Evolutionary conservation across 2,797 vertebrate genomes (phyloP), one percentile per base, ranked within the genome.

Genomic region (Oreonectes daqikongensis): DNA sequence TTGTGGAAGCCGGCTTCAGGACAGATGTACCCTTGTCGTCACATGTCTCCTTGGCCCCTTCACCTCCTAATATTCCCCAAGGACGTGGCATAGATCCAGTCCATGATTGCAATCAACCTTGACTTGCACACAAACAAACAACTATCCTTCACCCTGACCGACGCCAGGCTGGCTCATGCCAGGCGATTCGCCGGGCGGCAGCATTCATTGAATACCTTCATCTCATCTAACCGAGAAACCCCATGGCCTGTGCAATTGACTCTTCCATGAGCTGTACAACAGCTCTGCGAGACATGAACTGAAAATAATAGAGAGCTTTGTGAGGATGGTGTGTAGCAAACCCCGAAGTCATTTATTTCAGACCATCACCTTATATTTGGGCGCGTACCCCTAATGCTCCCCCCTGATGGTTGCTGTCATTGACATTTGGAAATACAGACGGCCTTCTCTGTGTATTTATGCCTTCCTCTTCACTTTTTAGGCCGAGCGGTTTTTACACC

Each of bases 361-460:
- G 70, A 60, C 32, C 64, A 65, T 75, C 53, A 50, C 28, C 79
- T 78, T 73, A 80, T 78, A 79, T 42, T 40, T 67, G 68, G 57
- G 72, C 67, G 64, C 63, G 57, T 76, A 60, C 72, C 35, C 72
- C 67, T 77, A 80, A 73, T n/a, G 38, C 40, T 64, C 42, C 70
- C 75, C 66, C 66, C 75, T 63, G 78, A 81, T 57, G 59, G 69
- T 59, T 73, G 78, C 53, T 20, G 75, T 72, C 78, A 81, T 53
- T 82, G 72, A 81, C 72, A 78, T 82, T 84, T 79, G 70, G 61
- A 84, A 75, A 81, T 72, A 74, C 78, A 65, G 72, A 79, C 72
- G 63, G 48, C 48, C 9, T 52, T 35, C 40, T 74, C 1, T 35
- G 32, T 68, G 18, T 28, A 1, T 30, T 7, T 30, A 53, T 55